phyloP scores from a whole-genome alignment of 2,797 vertebrate genomes.

The Mustela erminea region DNA sequence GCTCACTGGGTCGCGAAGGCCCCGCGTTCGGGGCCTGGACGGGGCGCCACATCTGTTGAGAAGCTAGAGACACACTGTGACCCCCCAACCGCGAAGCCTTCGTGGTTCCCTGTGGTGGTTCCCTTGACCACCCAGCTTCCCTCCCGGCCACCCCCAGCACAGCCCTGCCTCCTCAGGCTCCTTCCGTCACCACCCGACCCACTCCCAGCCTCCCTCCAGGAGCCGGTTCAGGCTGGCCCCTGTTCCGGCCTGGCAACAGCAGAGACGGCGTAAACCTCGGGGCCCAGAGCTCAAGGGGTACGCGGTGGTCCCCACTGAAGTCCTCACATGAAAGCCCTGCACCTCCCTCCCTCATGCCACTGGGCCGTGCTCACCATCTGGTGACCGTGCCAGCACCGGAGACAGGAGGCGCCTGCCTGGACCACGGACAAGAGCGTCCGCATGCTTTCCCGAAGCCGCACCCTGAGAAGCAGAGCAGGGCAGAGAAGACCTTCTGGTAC shows the following conservation, averaged over 20 bases:
- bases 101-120: background rate
- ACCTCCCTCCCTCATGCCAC: background rate
- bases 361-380: rapidly evolving
- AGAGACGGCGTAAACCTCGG: background rate
- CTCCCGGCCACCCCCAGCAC: background rate
- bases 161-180: background rate
- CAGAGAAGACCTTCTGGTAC: too few relatives aligned
- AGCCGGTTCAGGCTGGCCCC: rapidly evolving
- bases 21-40: too few relatives aligned
- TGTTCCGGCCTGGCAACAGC: background rate
- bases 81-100: too few relatives aligned
- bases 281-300: background rate
- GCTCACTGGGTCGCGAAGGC: background rate
- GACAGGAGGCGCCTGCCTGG: rapidly evolving
- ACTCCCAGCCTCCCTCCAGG: background rate
- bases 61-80: background rate
- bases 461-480: background rate
- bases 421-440: rapidly evolving
- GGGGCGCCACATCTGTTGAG: rapidly evolving
- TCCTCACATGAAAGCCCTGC: background rate
- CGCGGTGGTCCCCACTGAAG: rapidly evolving
- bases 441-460: background rate
- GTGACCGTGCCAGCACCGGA: rapidly evolving
- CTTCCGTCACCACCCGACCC: background rate
- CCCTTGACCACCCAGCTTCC: background rate